Evolutionary conservation across 2,113 vertebrate species (phyloP), one percentile per base, ranked within the genome.

Genomic region (Balaeniceps rex): DNA sequence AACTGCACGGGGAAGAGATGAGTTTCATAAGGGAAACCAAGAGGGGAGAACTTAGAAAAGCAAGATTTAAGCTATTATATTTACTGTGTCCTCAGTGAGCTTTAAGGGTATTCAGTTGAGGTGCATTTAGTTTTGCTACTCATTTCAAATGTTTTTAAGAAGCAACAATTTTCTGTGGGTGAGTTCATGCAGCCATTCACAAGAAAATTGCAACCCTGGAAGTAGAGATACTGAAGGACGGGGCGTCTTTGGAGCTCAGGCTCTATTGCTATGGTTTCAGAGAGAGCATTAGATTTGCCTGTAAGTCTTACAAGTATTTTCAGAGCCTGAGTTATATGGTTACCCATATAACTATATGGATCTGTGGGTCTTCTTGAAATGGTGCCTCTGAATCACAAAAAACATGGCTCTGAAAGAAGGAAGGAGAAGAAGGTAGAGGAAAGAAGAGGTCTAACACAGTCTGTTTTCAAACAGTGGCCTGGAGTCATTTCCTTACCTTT

Each of bases 341-440:
- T 68, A 13, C 10, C 14, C 10, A 3, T 36, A 36, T 9, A 77
- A 85, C 22, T 60, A 0, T 2, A 36, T 19, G 33, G 21, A 31
- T 31, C 28, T 10, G 5, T 28, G 28, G 12, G 17, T 54, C 70
- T 61, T 85, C 34, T 60, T 64, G 66, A 74, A 70, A 16, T 24
- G 9, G 4, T 49, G 40, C 10, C 33, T 46, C 51, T 89, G 61
- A 66, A 55, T n/a, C 66, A 80, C 34, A 42, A 51, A 44, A 64
- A 23, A 0, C 3, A 11, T 0, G 1, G 6, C 29, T 69, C 36
- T 76, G 47, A 9, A 78, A 38, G 26, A 5, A 47, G 28, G 49
- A 68, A 22, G 29, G 4, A 74, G 46, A 66, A 28, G 57, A 68
- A 38, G 28, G 47, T 19, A 83, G 55, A 65, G 42, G 44, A 33